Conservation (phyloP, 2,113 vertebrate genomes). For the Casuarius casuarius region DNA sequence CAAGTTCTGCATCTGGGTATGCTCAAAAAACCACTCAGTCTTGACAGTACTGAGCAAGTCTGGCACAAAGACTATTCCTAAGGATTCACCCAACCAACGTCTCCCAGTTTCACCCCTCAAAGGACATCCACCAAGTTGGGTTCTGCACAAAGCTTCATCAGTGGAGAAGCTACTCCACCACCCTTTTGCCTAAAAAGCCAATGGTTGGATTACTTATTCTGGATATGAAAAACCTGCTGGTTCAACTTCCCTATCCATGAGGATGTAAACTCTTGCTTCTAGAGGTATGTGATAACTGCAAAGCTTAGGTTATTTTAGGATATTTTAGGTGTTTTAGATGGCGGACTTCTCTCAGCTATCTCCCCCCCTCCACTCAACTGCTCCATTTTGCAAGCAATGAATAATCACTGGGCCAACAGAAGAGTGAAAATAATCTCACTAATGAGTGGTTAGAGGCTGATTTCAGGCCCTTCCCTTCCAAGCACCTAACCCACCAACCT, state of each 20-base stretch:
- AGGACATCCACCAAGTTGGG: accelerated
- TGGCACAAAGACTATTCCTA: neutral
- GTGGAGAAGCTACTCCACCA: neutral
- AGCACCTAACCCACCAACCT: neutral
- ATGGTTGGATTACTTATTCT: neutral
- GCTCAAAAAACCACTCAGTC: neutral
- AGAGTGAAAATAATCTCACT: neutral
- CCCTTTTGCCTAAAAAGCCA: neutral
- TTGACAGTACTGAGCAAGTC: neutral
- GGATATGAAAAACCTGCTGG: neutral
- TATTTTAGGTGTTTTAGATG: too few species aligned
- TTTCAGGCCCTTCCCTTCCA: neutral
- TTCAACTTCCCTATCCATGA: neutral
- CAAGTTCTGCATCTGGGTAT: neutral
- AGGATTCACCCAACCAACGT: too few species aligned
- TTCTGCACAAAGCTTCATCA: neutral
- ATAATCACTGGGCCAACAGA: neutral
- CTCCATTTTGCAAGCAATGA: neutral
- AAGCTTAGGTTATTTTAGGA: neutral
- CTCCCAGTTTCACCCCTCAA: neutral
- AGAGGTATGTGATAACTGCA: neutral
- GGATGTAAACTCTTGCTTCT: accelerated
- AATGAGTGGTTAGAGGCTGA: too few species aligned
- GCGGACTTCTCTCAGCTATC: neutral
- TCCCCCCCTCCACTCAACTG: neutral